Evolutionary conservation across 2,797 vertebrate species (phyloP).

Genomic region (Danionella dracula): DNA sequence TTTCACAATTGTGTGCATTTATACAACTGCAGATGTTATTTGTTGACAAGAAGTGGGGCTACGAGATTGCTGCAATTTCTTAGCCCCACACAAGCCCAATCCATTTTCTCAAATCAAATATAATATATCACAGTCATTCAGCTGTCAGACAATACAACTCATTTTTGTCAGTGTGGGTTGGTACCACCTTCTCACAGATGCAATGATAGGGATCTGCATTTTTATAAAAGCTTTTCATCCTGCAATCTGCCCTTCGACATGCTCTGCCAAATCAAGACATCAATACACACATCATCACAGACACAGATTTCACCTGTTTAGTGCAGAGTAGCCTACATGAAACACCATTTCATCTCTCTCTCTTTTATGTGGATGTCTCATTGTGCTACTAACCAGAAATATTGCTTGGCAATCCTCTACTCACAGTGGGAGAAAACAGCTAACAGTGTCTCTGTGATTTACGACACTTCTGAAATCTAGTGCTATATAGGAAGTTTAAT

Average conservation of each 20-base stretch:
- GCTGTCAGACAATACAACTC: slow-evolving; percentile 71
- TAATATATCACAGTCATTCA: slow-evolving; percentile 50
- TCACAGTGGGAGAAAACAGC: slow-evolving; percentile 28
- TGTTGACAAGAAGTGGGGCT: no score
- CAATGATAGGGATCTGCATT: slow-evolving; percentile 53
- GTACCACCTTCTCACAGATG: slow-evolving; percentile 61
- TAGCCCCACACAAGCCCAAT: no score
- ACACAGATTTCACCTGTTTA: slow-evolving; percentile 33
- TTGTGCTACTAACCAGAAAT: not conserved
- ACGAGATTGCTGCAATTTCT: not conserved
- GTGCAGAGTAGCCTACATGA: not conserved
- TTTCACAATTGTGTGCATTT: not conserved
- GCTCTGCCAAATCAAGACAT: not conserved
- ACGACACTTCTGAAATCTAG: slow-evolving; percentile 7
- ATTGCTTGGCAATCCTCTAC: slow-evolving; percentile 2
- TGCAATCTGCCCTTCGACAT: slow-evolving; percentile 10
- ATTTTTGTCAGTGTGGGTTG: slow-evolving; percentile 74
- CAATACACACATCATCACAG: slow-evolving; percentile 23
- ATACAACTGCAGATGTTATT: not conserved
- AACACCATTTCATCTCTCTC: slow-evolving; percentile 18
- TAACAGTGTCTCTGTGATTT: slow-evolving; percentile 32
- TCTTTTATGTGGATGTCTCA: slow-evolving; percentile 15
- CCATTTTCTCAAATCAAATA: not conserved
- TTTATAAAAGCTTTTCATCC: slow-evolving; percentile 36
- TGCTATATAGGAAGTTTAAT: slow-evolving; percentile 40